A percentile compares a stretch with the other conserved stretches of the same genome.
Conservation (phyloP, 2,888 invertebrate genomes). For the Brenthis hecate region DNA sequence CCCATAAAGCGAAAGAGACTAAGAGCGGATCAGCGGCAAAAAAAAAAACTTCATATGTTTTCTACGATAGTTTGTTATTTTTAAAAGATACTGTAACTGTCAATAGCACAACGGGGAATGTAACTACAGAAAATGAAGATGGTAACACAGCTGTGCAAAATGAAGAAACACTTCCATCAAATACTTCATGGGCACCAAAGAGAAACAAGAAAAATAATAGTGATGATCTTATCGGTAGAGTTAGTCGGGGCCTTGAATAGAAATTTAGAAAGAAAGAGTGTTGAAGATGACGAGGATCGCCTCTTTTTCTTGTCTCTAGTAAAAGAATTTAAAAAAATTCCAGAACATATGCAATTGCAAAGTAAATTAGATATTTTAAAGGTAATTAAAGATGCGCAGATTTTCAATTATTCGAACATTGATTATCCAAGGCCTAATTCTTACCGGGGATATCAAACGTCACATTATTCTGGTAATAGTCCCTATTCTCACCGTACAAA, state of each 20-base stretch:
- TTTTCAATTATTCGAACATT: slow-evolving; percentile 10
- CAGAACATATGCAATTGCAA: slow-evolving; percentile 39
- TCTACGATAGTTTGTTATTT: slow-evolving; percentile 40
- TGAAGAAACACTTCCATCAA: slow-evolving; percentile 31
- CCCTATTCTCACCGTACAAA: slow-evolving; percentile 22
- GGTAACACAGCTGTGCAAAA: slow-evolving; percentile 25
- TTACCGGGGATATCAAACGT: slow-evolving; percentile 36
- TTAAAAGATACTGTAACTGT: slow-evolving; percentile 37
- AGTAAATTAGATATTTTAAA: slow-evolving; percentile 38
- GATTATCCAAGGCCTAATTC: slow-evolving; percentile 8
- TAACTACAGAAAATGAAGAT: slow-evolving; percentile 34
- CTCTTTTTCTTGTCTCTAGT: slow-evolving; percentile 43
- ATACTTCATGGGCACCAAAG: slow-evolving; percentile 25
- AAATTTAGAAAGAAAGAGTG: slow-evolving; percentile 24
- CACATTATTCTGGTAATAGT: slow-evolving; percentile 31
- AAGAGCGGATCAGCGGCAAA: slow-evolving; percentile 31
- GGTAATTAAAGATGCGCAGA: slow-evolving; percentile 39
- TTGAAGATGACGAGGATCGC: slow-evolving; percentile 39
- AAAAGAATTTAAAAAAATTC: slow-evolving; percentile 42
- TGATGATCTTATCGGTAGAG: slow-evolving; percentile 21
- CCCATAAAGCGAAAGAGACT: slow-evolving; percentile 31
- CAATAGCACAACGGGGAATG: slow-evolving; percentile 7
- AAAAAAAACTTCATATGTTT: slow-evolving; percentile 35
- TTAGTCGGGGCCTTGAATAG: slow-evolving; percentile 30
- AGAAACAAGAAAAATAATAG: slow-evolving; percentile 31